Evolutionary conservation across 2,797 vertebrate genomes (phyloP), one percentile per base, ranked within the genome.

Genomic region (Lates japonicus): DNA sequence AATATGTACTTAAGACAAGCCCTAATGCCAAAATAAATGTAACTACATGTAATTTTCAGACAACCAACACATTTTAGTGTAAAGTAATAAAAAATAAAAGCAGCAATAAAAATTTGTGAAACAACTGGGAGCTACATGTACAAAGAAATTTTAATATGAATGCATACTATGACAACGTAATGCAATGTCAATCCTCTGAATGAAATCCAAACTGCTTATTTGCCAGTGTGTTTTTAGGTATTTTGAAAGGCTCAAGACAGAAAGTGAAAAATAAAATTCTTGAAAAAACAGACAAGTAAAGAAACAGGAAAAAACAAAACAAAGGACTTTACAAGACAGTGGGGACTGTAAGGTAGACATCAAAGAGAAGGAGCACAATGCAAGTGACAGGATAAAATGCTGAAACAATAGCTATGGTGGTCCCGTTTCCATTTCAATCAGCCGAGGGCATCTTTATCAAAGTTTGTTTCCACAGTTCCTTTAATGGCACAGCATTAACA

Each of bases 361-460:
- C 74, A 87, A 89, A 82, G 82, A 69, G 16, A 76, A 67, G 58
- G 8, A 33, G 22, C 20, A 82, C 76, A 90, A 78, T 64, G 76
- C 39, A 60, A 84, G 76, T 48, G 63, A 72, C 41, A 62, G 51
- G 61, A 82, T 54, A 58, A 77, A 76, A 72, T 42, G 60, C 39
- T 60, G 25, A 70, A 82, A 88, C 78, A 82, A 83, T 78, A 76
- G 72, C 41, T 78, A 52, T 55, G 58, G 37, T 33, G 59, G 59
- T 52, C 41, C 17, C 20, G 41, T 88, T 83, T 88, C 75, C 73
- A 89, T 85, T 83, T 82, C 79, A 88, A 80, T 88, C 78, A 80
- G 42, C 66, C 19, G 25, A 52, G 68, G 31, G 17, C 59, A 64
- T 70, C 61, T 70, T 42, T 41, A 75, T 75, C 33, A 71, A 67